Conservation (phyloP, 1,140 invertebrate genomes). For the Drosophila kohkoa region DNA sequence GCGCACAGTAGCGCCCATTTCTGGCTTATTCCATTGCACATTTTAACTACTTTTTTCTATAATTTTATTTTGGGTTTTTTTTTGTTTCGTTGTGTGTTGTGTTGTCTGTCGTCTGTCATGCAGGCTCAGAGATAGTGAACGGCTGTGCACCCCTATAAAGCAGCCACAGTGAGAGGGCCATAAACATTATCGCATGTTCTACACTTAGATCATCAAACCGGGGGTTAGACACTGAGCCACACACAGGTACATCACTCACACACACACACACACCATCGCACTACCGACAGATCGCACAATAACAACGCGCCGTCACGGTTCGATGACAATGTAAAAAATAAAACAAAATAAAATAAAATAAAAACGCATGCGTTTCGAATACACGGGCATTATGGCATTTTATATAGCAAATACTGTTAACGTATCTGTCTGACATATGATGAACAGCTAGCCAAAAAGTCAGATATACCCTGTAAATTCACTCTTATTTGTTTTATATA, state of each 20-base stretch:
- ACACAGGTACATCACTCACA: slow-evolving; percentile 70
- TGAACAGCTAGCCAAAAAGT: slow-evolving; percentile 47
- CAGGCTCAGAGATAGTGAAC: slow-evolving; percentile 55
- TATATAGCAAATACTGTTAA: slow-evolving; percentile 22
- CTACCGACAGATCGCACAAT: slow-evolving; percentile 6
- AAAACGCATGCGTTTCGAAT: slow-evolving; percentile 51
- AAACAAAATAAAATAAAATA: slow-evolving; percentile 48
- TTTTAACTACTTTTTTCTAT: slow-evolving; percentile 13
- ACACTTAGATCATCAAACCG: slow-evolving; percentile 78
- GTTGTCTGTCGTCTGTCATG: slow-evolving; percentile 46
- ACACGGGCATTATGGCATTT: slow-evolving; percentile 33
- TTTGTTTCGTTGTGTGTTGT: slow-evolving; percentile 3
- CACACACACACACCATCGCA: not conserved
- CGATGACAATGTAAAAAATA: slow-evolving; percentile 74
- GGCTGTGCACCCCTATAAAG: slow-evolving; percentile 71
- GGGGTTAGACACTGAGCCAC: slow-evolving; percentile 53
- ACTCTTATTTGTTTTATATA: not conserved
- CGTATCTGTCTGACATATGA: slow-evolving; percentile 6
- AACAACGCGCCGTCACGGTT: slow-evolving; percentile 71
- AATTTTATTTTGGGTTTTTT: slow-evolving; percentile 1
- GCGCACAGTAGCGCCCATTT: slow-evolving; percentile 30
- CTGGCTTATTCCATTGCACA: slow-evolving; percentile 8
- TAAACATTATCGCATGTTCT: slow-evolving; percentile 81
- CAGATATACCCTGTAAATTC: slow-evolving; percentile 25
- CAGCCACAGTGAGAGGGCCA: slow-evolving; percentile 35